Evolutionary conservation across 2,888 invertebrate species (phyloP).

Genomic region (Trichopoda pennipes): DNA sequence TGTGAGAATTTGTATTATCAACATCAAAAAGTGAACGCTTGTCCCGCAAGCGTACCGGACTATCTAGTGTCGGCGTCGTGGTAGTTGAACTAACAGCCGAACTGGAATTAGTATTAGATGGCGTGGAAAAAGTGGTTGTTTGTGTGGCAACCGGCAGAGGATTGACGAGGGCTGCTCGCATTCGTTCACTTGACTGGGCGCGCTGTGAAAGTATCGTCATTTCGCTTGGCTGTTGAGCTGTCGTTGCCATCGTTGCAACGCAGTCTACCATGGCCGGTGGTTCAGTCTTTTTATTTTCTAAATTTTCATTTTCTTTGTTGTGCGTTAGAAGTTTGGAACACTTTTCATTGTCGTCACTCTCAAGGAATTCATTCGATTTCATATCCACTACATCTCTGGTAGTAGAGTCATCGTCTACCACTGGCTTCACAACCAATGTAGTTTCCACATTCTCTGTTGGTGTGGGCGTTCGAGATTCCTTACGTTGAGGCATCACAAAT

Average conservation of each 20-base stretch:
- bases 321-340: constrained; percentile 42
- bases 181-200: constrained; percentile 60
- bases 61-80: constrained; percentile 80
- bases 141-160: constrained; percentile 65
- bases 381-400: constrained; percentile 51
- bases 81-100: constrained; percentile 71
- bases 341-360: constrained; percentile 47
- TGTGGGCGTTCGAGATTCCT: constrained; percentile 70
- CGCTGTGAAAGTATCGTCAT: constrained; percentile 52
- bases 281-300: constrained; percentile 73
- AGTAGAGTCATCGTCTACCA: constrained; percentile 61
- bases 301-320: constrained; percentile 60
- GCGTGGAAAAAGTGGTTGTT: constrained; percentile 9
- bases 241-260: constrained; percentile 44
- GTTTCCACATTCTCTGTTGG: constrained; percentile 69
- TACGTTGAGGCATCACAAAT: constrained; percentile 75
- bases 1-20: constrained; percentile 75
- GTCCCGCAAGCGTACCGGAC: constrained; percentile 78
- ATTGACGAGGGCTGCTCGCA: constrained; percentile 56
- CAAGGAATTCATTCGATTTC: neutral
- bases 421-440: constrained; percentile 71
- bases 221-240: constrained; percentile 70
- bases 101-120: constrained; percentile 15
- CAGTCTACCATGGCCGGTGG: constrained; percentile 58
- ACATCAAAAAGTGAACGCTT: constrained; percentile 79